phyloP scores from a whole-genome alignment of 2,888 invertebrate species.

The Napeogenes inachia region DNA sequence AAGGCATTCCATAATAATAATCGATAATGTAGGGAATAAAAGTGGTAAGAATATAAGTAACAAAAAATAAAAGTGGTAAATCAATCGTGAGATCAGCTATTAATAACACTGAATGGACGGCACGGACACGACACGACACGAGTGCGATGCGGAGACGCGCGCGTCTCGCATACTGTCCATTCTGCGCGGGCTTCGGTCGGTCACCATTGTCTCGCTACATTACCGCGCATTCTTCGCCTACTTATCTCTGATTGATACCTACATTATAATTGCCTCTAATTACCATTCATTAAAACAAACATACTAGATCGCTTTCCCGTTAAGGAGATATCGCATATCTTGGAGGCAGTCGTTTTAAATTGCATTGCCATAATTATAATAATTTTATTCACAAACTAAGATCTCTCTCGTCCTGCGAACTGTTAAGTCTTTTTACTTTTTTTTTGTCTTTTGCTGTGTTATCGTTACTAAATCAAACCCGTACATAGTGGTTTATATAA shows the following conservation, averaged over 20 bases:
- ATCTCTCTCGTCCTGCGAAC: no score
- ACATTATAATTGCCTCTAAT: slow-evolving; percentile 22
- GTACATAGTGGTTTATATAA: no score
- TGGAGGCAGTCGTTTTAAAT: slow-evolving; percentile 10
- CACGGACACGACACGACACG: slow-evolving; percentile 2
- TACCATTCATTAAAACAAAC: slow-evolving; percentile 23
- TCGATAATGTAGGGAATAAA: background rate
- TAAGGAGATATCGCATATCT: background rate
- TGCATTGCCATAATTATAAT: background rate
- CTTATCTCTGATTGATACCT: slow-evolving; percentile 22
- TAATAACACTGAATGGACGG: slow-evolving; percentile 38
- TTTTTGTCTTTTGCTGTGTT: no score
- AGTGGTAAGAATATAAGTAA: background rate
- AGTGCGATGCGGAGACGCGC: slow-evolving; percentile 3
- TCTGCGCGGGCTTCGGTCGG: slow-evolving; percentile 9
- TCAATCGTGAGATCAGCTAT: slow-evolving; percentile 54
- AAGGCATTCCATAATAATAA: no score
- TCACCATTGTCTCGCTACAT: slow-evolving; percentile 13
- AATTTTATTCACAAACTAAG: no score
- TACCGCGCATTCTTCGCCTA: slow-evolving; percentile 11
- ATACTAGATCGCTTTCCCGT: slow-evolving; percentile 1
- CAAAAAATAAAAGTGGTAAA: slow-evolving; percentile 44
- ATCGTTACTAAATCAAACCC: no score
- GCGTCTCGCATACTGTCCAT: slow-evolving; percentile 8
- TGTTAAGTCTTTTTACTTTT: no score